These are phyloP conservation scores for Pteronura brasiliensis DNA, from an alignment of 2,113 vertebrate genomes.

Conservation along the genomic window DNA sequence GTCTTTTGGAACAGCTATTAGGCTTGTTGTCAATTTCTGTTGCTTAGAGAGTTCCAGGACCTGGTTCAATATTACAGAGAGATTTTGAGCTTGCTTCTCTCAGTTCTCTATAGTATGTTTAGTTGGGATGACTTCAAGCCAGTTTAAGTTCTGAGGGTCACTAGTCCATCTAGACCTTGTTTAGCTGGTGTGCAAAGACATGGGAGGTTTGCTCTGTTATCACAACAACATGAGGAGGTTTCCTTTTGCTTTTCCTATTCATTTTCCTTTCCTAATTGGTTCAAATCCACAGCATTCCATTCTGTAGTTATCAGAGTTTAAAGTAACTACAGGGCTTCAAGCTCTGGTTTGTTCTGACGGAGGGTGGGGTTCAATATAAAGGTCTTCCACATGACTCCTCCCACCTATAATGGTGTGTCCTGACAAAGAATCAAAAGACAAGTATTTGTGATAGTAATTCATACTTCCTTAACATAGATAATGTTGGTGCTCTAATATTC, in stretches of 20 bases:
- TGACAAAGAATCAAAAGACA: neutral
- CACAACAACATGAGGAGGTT: neutral
- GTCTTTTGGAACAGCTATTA: neutral
- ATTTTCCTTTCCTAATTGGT: neutral
- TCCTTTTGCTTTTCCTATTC: neutral
- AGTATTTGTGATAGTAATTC: neutral
- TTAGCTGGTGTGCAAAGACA: neutral
- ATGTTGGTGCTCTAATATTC: neutral
- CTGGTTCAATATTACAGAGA: neutral
- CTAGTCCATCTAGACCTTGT: neutral
- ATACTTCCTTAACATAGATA: neutral
- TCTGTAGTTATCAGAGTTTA: neutral
- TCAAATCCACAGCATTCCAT: neutral
- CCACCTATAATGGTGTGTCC: neutral
- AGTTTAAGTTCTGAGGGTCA: neutral
- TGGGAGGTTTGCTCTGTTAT: neutral
- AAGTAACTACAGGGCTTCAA: neutral
- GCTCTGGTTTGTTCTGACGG: neutral
- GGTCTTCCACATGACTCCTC: neutral
- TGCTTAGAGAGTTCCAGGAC: too few species aligned
- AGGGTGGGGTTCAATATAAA: neutral
- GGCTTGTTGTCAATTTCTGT: too few species aligned
- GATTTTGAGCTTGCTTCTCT: neutral
- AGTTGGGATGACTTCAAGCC: neutral
- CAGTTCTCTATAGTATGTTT: neutral